These are phyloP conservation scores for Hippopotamyrus pictus DNA, from an alignment of 2,797 vertebrate species.

Conservation along the genomic window DNA sequence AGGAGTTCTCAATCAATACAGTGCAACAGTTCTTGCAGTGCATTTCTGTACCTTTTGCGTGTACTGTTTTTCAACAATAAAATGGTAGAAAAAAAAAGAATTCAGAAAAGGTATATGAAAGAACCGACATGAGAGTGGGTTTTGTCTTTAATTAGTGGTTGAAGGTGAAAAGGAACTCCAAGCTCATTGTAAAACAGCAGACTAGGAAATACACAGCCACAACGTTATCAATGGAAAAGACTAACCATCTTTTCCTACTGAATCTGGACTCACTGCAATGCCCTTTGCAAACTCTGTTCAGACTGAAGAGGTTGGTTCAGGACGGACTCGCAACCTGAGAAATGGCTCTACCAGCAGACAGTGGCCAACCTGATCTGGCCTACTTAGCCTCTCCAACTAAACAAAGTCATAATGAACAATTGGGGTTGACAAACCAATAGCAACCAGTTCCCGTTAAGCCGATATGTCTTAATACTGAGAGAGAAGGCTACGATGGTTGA, in stretches of 20 bases:
- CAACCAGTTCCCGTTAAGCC: background rate
- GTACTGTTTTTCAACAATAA: slow-evolving; percentile 40
- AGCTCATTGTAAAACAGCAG: background rate
- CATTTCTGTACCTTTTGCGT: slow-evolving; percentile 18
- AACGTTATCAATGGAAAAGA: background rate
- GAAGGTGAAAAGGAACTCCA: background rate
- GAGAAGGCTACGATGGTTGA: background rate
- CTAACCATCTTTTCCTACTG: background rate
- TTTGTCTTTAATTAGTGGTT: background rate
- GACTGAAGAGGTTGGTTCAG: background rate
- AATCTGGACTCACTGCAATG: background rate
- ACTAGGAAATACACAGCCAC: slow-evolving; percentile 5
- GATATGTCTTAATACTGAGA: background rate
- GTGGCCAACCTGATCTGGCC: background rate
- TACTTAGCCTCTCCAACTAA: background rate
- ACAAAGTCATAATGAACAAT: background rate
- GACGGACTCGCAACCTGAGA: background rate
- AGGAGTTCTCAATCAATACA: slow-evolving; percentile 19
- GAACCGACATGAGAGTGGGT: background rate
- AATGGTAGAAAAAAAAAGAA: slow-evolving; percentile 36
- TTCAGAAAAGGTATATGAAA: background rate
- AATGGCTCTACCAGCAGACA: background rate
- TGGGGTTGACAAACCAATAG: background rate
- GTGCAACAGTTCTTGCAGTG: background rate
- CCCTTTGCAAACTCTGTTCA: background rate